Conservation (phyloP, 2,113 vertebrate genomes). For the Gopherus flavomarginatus region DNA sequence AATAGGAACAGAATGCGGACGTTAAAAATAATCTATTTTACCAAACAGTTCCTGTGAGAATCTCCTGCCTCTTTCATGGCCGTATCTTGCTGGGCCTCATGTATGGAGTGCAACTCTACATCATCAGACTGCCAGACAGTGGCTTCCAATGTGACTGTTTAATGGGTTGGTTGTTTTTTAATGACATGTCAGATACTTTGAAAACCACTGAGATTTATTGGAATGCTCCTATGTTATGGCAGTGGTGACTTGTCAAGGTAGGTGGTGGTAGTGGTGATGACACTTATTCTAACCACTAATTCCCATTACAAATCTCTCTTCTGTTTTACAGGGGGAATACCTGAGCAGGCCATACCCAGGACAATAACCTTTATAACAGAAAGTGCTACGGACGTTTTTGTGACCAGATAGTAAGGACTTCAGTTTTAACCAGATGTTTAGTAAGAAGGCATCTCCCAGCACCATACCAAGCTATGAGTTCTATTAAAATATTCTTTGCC, state of each 20-base stretch:
- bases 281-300: conserved; percentile 25
- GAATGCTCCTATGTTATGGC: not conserved
- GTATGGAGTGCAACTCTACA: not conserved
- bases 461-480: not conserved
- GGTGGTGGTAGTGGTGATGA: not conserved
- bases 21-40: conserved; percentile 40
- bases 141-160: conserved; percentile 36
- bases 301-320: conserved; percentile 9
- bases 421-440: not conserved
- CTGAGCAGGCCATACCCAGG: conserved; percentile 11
- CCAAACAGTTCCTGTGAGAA: conserved; percentile 30
- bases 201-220: conserved; percentile 50
- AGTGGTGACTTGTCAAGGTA: conserved; percentile 36
- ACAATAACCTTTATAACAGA: not conserved
- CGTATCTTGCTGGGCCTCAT: not conserved
- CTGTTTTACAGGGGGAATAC: not conserved
- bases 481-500: not conserved
- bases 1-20: not conserved
- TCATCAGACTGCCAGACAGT: conserved; percentile 27
- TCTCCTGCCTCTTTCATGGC: conserved; percentile 6
- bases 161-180: not conserved
- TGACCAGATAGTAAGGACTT: not conserved
- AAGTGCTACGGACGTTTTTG: not conserved
- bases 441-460: not conserved
- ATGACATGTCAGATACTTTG: conserved; percentile 24